Conservation (phyloP, 2,113 vertebrate species). For the Nerophis ophidion region DNA sequence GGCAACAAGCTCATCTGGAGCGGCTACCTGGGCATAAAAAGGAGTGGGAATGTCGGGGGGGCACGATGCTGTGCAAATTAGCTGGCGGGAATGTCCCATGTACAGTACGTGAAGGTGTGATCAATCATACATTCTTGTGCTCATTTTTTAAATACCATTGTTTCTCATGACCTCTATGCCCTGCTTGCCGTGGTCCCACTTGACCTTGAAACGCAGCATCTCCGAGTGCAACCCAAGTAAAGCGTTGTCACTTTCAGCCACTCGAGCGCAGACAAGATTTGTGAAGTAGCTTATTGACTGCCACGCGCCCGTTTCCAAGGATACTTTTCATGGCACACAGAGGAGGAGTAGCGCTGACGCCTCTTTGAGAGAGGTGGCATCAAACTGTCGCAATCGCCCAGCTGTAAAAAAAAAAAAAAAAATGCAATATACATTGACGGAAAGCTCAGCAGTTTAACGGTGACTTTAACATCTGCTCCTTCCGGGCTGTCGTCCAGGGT, state of each 20-base stretch:
- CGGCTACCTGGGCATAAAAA: conserved; percentile 49
- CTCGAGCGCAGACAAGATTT: conserved; percentile 26
- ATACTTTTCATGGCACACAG: conserved; percentile 49
- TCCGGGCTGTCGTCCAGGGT: conserved; percentile 23
- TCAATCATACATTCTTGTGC: conserved; percentile 19
- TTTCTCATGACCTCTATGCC: conserved; percentile 27
- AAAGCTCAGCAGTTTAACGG: conserved; percentile 3
- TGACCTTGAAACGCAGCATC: conserved; percentile 42
- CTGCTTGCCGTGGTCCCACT: conserved; percentile 19
- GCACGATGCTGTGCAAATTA: conserved; percentile 25
- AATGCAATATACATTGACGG: conserved; percentile 11
- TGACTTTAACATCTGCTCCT: conserved; percentile 26
- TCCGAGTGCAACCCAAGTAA: conserved; percentile 4
- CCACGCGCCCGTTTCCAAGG: conserved; percentile 57
- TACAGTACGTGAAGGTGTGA: too few relatives aligned
- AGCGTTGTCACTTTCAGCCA: conserved; percentile 35
- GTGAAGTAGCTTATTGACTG: conserved; percentile 30
- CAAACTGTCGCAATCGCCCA: conserved; percentile 12
- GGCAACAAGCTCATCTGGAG: conserved; percentile 72
- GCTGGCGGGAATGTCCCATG: conserved; percentile 28
- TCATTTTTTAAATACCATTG: background rate
- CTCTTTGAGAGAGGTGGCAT: conserved; percentile 17
- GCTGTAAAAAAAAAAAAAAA: conserved; percentile 13
- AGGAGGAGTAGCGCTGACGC: conserved; percentile 23
- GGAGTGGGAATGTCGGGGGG: conserved; percentile 1